These are phyloP conservation scores for Monodelphis domestica DNA, from an alignment of 2,797 vertebrate species.

Conservation along the genomic window DNA sequence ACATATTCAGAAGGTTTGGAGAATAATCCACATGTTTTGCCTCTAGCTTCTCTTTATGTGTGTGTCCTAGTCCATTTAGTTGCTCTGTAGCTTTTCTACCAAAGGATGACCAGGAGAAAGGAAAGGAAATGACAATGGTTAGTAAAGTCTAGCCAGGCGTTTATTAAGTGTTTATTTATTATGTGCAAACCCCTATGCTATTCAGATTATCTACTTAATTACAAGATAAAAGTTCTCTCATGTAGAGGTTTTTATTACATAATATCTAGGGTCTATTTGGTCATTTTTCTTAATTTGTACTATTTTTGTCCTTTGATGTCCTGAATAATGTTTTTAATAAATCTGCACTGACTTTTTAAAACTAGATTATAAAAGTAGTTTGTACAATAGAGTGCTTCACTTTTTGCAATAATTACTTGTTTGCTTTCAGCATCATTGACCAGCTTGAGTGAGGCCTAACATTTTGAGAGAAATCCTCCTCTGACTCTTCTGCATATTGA, in stretches of 20 bases:
- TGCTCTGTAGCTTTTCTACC: conserved; percentile 20
- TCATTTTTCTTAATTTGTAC: not conserved
- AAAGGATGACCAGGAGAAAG: conserved; percentile 31
- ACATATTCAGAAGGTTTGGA: conserved; percentile 10
- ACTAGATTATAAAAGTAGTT: conserved; percentile 32
- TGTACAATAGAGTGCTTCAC: not conserved
- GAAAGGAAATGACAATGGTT: not conserved
- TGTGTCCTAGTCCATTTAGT: conserved; percentile 21
- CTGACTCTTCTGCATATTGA: not conserved
- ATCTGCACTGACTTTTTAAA: not conserved
- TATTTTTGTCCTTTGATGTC: conserved; percentile 5
- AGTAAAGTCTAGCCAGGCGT: not conserved
- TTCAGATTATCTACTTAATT: not conserved
- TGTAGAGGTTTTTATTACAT: not conserved
- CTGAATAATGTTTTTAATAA: conserved; percentile 39
- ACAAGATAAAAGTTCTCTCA: not conserved
- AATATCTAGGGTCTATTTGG: not conserved
- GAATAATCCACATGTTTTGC: not conserved
- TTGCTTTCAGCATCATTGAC: conserved; percentile 36
- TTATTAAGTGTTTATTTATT: not conserved
- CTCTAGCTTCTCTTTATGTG: conserved; percentile 39
- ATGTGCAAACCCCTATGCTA: not conserved
- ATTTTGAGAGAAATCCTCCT: not conserved
- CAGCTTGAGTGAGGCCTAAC: conserved; percentile 9
- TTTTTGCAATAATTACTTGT: conserved; percentile 21